These are phyloP conservation scores for Ischnura elegans DNA, from an alignment of 2,888 invertebrate genomes.

Conservation along the genomic window DNA sequence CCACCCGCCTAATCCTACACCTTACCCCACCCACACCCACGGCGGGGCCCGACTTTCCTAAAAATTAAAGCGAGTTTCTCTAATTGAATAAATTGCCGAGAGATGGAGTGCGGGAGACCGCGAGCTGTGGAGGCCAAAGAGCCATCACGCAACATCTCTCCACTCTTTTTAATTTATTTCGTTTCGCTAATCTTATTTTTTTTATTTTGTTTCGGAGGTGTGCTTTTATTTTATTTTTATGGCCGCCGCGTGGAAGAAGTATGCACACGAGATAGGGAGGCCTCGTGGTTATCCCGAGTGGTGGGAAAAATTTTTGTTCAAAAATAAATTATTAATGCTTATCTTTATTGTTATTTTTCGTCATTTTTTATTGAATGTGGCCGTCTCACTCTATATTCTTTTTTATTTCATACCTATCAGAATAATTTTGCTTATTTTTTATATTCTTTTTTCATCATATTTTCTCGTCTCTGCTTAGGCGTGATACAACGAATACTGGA, in stretches of 20 bases:
- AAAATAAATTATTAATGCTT: slow-evolving; percentile 52
- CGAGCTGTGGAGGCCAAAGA: slow-evolving; percentile 45
- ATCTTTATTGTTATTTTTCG: background rate
- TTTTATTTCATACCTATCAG: too few relatives aligned
- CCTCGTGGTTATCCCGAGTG: background rate
- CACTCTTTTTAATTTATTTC: slow-evolving; percentile 47
- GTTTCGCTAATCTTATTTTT: slow-evolving; percentile 7
- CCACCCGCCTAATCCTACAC: background rate
- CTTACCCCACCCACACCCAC: background rate
- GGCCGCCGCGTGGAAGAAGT: background rate
- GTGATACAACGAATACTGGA: too few relatives aligned
- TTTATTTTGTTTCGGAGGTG: background rate
- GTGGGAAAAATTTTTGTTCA: background rate
- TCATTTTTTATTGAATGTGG: too few relatives aligned
- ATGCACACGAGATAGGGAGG: background rate
- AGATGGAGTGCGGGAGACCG: slow-evolving; percentile 60
- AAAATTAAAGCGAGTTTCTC: slow-evolving; percentile 60
- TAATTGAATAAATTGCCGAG: slow-evolving; percentile 64
- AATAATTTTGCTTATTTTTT: too few relatives aligned
- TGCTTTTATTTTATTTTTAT: too few relatives aligned
- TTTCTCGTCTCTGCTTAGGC: too few relatives aligned
- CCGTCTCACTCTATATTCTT: too few relatives aligned
- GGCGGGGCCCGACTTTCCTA: slow-evolving; percentile 14
- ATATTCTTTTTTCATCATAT: too few relatives aligned
- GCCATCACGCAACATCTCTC: slow-evolving; percentile 67